Evolutionary conservation across 2,113 vertebrate species (phyloP).

Genomic region (Calonectris borealis): DNA sequence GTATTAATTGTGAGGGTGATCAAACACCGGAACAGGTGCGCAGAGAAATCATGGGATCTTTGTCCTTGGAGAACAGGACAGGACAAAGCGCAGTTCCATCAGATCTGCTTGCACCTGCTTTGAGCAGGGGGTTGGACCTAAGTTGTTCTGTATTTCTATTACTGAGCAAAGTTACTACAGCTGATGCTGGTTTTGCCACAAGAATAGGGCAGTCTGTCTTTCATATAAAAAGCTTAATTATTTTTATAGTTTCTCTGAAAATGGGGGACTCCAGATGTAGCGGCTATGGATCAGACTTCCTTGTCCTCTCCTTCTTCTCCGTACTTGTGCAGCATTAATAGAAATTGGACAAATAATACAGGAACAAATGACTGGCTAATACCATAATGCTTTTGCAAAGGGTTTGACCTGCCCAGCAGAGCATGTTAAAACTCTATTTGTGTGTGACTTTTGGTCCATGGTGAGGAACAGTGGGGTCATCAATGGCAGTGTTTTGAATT

Average conservation of each 20-base stretch:
- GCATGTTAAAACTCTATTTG: neutral
- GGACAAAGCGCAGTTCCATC: neutral
- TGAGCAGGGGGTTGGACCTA: neutral
- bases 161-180: neutral
- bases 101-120: neutral
- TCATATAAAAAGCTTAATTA: neutral
- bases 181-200: neutral
- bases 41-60: neutral
- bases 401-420: neutral
- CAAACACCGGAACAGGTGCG: neutral
- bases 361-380: neutral
- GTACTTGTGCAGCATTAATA: neutral
- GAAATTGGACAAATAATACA: neutral
- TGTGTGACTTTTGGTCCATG: neutral
- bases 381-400: neutral
- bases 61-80: neutral
- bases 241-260: neutral
- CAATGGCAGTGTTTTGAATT: neutral
- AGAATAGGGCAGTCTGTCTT: neutral
- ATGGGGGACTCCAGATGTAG: neutral
- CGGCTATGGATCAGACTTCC: neutral
- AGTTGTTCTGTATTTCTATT: neutral
- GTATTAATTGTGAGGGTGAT: neutral
- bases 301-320: neutral
- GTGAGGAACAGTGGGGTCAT: neutral